Base-by-base conservation (phyloP, 2,888 invertebrate genomes). In the Andrena bicolor region DNA sequence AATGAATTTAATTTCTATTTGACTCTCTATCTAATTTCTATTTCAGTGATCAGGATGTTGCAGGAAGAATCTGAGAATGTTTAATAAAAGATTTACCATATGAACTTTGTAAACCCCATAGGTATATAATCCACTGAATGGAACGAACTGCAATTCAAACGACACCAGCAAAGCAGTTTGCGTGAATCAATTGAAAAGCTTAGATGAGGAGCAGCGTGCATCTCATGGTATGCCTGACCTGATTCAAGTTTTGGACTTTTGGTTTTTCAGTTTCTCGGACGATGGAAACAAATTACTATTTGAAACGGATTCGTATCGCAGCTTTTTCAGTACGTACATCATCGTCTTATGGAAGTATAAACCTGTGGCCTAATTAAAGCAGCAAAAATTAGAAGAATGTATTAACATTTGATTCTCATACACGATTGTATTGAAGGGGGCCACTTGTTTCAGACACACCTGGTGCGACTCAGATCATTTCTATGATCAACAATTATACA, bases 111-210 rank as follows among this genome's bases (percentile, higher is more conserved):
- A n/a, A n/a, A 68, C 51, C 5, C 66, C 90, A n/a, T 89, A 97
- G 97, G 96, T 97, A 20, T 94, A 97, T 92, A 97, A 97, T 94
- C 97, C 97, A 1, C 92, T 97, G 90, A 97, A 97, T 91, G 97
- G 97, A 23, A 95, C 97, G 97, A 91, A 95, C 95, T 68, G 96
- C n/a, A 8, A 73, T 32, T 26, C 56, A 6, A 13, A 28, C 0
- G 13, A 71, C 2, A 23, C 53, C 13, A 1, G 6, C 1, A 23
- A 7, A 7, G 8, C 23, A 5, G 94, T 97, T 51, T 97, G 97
- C 90, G 96, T 97, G 90, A 83, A 86, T 58, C 80, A 97, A 92
- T 94, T 97, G 89, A 96, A 96, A 90, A 96, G 97, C 87, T 95
- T 96, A 0, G 96, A 95, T 88, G 95, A 95, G 53, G 95, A 66